Evolutionary conservation across 53 echinoderm and acorn worm species (phyloP).

Genomic region (Paracentrotus lividus): DNA sequence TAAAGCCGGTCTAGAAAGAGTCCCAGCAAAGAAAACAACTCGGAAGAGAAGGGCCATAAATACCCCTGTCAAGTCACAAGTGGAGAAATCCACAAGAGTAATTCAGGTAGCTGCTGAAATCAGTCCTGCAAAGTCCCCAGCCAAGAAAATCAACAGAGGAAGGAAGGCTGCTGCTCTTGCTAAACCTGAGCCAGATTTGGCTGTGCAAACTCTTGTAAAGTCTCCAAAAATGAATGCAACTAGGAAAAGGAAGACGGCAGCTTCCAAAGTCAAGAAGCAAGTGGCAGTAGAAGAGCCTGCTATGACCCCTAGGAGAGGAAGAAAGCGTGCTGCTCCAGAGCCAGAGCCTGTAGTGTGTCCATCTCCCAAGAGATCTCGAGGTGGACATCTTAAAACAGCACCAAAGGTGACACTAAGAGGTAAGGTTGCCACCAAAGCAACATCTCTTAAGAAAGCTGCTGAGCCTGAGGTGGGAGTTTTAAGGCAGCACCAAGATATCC

Average conservation of each 20-base stretch:
- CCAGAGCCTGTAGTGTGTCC: constrained; percentile 70
- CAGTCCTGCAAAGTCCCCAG: constrained; percentile 66
- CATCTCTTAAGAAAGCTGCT: no score
- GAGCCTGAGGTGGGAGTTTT: constrained; percentile 51
- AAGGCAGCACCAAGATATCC: constrained; percentile 68
- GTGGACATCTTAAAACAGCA: constrained; percentile 72
- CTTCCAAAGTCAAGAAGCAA: constrained; percentile 64
- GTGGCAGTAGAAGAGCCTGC: not conserved
- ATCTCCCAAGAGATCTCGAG: constrained; percentile 75
- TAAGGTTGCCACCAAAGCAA: constrained; percentile 63
- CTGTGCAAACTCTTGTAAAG: constrained; percentile 31
- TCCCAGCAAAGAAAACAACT: no score
- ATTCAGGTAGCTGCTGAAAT: constrained; percentile 38
- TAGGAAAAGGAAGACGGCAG: constrained; percentile 58
- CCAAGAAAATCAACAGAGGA: constrained; percentile 37
- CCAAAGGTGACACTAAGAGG: no score
- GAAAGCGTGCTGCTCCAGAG: constrained; percentile 67
- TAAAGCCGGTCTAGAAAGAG: no score
- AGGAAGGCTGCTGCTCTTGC: not conserved
- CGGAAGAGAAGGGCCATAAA: no score
- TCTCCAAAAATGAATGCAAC: constrained; percentile 71
- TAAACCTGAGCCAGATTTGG: constrained; percentile 33
- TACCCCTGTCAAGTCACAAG: constrained; percentile 59
- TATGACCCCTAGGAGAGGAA: constrained; percentile 42
- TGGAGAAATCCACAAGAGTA: constrained; percentile 36